phyloP scores from a whole-genome alignment of 2,113 vertebrate species.

The Pituophis catenifer region DNA sequence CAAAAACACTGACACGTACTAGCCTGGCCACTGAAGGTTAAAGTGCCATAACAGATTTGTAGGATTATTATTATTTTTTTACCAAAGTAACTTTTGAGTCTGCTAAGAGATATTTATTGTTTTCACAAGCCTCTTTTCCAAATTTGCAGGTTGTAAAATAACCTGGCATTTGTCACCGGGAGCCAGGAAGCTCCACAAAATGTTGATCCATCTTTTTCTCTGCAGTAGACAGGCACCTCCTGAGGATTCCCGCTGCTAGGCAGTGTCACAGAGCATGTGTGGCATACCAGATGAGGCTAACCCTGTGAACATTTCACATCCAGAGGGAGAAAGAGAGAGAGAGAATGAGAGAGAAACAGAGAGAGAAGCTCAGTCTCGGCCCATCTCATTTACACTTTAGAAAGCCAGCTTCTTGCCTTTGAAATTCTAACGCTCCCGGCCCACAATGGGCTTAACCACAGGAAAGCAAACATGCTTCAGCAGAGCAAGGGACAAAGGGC shows the following conservation, averaged over 20 bases:
- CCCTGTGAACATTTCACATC: neutral
- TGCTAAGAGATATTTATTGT: neutral
- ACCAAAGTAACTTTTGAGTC: neutral
- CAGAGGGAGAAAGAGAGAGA: neutral
- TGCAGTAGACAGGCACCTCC: neutral
- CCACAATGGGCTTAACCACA: neutral
- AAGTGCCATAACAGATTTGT: neutral
- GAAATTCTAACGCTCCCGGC: slow-evolving; percentile 9
- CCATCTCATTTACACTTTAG: slow-evolving; percentile 16
- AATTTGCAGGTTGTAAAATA: neutral
- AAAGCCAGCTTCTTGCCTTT: slow-evolving; percentile 4
- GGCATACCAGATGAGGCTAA: neutral
- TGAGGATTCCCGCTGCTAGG: neutral
- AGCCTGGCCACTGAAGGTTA: neutral
- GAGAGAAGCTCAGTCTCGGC: neutral
- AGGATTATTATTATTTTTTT: slow-evolving; percentile 5
- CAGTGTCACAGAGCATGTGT: neutral
- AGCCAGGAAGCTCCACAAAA: neutral
- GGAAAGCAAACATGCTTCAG: slow-evolving; percentile 21
- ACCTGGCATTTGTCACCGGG: neutral
- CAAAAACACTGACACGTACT: neutral
- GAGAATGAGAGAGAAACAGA: neutral
- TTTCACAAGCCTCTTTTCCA: neutral
- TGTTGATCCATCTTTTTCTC: slow-evolving; percentile 1
- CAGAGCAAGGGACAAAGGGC: slow-evolving; percentile 15